Base-by-base conservation (phyloP, 2,888 invertebrate species). In the Megastigmus dorsalis region DNA sequence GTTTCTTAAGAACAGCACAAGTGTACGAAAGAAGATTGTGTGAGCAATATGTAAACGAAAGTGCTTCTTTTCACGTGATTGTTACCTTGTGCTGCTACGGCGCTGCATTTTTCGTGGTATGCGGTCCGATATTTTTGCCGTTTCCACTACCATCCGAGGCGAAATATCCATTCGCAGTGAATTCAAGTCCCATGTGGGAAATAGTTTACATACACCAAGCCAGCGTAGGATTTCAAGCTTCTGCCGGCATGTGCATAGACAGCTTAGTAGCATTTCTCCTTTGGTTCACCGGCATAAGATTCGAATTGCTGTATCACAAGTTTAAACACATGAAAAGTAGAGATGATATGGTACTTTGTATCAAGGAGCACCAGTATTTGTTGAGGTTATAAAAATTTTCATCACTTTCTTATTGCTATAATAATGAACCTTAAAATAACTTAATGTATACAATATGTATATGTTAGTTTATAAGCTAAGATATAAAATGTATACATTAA, bases 171-270 rank as follows among this genome's bases (percentile, higher is more conserved):
- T 81, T 81, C 63, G 2, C 76, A 30, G 77, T 77, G 5, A 66
- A 79, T 1, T 23, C 71, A 15, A 65, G 68, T 66, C 79, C 80
- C 4, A 62, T 69, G 0, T 63, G 59, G 36, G 75, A 67, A 38
- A 41, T 79, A 0, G 59, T 78, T 20, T 82, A 79, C 57, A 1
- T 81, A 1, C 81, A 80, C 72, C 82, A 81, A 57, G 77, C 78
- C 9, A 41, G 79, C 2, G 70, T 33, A 7, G 78, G 80, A 3
- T 20, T 79, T 28, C 81, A 80, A 30, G 78, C 75, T 26, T 69
- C 78, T 3, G 70, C 78, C 7, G 76, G 76, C 6, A 74, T 79
- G 43, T 78, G 78, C 15, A 54, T 78, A 1, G 81, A 82, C 65
- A 78, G 76, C 69, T 77, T 78, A 15, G 60, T 76, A 0, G 79